These are phyloP conservation scores for Sinodicranocentrus sp. DNA, from an alignment of 2,888 invertebrate species.

Conservation along the genomic window DNA sequence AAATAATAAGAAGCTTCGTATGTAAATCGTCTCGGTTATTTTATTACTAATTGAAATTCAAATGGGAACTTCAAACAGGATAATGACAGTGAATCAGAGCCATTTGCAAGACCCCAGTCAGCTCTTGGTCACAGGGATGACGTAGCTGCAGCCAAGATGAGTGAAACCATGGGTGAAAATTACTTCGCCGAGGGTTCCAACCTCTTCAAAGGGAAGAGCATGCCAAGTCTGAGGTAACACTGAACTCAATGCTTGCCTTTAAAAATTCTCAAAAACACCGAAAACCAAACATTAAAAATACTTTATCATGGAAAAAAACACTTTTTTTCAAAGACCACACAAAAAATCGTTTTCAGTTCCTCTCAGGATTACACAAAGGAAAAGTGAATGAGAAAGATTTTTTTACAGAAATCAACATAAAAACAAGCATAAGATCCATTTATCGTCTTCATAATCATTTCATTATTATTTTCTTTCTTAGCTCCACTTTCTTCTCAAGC, in stretches of 20 bases:
- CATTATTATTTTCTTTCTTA: background rate
- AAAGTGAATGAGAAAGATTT: background rate
- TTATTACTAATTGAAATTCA: background rate
- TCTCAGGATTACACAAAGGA: background rate
- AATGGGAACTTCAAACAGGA: conserved; percentile 77
- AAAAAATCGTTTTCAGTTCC: background rate
- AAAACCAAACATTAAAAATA: too few relatives aligned
- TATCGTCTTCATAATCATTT: background rate
- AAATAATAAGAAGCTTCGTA: background rate
- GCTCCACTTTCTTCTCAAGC: conserved; percentile 7
- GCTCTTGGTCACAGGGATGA: conserved; percentile 80
- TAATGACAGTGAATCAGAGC: conserved; percentile 85
- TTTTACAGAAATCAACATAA: too few relatives aligned
- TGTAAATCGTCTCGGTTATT: background rate
- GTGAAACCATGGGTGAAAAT: conserved; percentile 79
- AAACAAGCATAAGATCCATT: conserved; percentile 1
- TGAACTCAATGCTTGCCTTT: background rate
- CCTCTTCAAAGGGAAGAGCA: conserved; percentile 95
- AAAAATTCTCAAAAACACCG: background rate
- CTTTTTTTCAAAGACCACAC: too few relatives aligned
- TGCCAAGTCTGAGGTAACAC: conserved; percentile 94
- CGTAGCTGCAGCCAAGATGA: conserved; percentile 56
- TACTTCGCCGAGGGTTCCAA: conserved; percentile 81
- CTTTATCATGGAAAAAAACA: too few relatives aligned
- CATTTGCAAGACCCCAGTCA: conserved; percentile 85